Conservation (phyloP, 2,797 vertebrate species). For the Eulemur albifrons region DNA sequence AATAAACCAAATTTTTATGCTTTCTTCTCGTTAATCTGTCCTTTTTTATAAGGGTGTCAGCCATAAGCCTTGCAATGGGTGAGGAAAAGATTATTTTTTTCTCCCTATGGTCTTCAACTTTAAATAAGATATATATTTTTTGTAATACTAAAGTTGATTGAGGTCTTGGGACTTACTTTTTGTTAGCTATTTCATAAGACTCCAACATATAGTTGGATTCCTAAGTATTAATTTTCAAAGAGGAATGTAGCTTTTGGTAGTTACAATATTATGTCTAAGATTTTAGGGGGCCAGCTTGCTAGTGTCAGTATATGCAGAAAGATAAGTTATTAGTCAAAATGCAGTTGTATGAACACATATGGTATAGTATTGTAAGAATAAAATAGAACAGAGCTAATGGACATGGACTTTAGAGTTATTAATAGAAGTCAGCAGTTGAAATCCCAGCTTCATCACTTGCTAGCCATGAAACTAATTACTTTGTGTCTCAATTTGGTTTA, state of each 20-base stretch:
- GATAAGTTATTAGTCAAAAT: neutral
- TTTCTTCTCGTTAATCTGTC: neutral
- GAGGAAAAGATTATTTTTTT: neutral
- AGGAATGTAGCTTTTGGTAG: neutral
- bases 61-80: neutral
- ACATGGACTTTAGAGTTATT: neutral
- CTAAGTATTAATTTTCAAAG: neutral
- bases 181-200: neutral
- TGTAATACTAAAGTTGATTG: neutral
- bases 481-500: neutral
- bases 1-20: neutral
- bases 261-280: neutral
- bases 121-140: neutral
- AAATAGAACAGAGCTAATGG: neutral
- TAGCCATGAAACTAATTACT: neutral
- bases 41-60: neutral
- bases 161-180: neutral
- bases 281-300: neutral
- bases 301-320: neutral
- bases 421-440: neutral
- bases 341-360: neutral
- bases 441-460: neutral
- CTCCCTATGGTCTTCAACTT: neutral
- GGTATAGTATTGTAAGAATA: neutral
- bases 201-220: neutral